These are phyloP conservation scores for Drosophila sechellia DNA, from an alignment of 1,140 invertebrate genomes.

Conservation along the genomic window DNA sequence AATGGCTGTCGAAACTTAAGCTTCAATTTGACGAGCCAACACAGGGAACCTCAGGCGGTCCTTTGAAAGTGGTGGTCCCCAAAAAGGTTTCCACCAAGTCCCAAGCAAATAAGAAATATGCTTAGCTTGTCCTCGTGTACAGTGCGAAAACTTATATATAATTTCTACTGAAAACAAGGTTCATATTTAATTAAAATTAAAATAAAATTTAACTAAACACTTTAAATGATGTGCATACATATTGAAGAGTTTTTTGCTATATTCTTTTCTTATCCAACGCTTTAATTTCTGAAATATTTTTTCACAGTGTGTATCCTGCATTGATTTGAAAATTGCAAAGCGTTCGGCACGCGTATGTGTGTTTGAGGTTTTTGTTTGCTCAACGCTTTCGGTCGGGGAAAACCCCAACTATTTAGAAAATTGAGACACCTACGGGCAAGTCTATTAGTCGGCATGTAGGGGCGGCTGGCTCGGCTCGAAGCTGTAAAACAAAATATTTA, in stretches of 20 bases:
- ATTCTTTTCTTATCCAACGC: background rate
- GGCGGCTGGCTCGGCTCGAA: slow-evolving; percentile 49
- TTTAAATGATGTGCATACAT: too few relatives aligned
- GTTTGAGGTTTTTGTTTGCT: slow-evolving; percentile 37
- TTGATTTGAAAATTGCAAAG: slow-evolving; percentile 69
- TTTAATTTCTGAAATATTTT: background rate
- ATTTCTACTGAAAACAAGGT: background rate
- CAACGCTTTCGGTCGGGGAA: slow-evolving; percentile 17
- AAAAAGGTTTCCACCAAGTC: slow-evolving; percentile 58
- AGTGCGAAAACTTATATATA: background rate
- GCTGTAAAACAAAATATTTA: slow-evolving; percentile 83
- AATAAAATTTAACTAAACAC: too few relatives aligned
- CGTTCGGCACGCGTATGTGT: slow-evolving; percentile 34
- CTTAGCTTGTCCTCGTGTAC: slow-evolving; percentile 2
- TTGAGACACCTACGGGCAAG: slow-evolving; percentile 77
- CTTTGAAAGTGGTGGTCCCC: slow-evolving; percentile 51
- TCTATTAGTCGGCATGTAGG: slow-evolving; percentile 61
- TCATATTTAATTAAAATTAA: too few relatives aligned
- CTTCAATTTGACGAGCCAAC: slow-evolving; percentile 73
- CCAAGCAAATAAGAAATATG: slow-evolving; percentile 54
- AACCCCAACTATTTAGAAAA: slow-evolving; percentile 75
- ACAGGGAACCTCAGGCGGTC: slow-evolving; percentile 46
- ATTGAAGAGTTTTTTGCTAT: background rate
- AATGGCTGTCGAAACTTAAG: slow-evolving; percentile 64
- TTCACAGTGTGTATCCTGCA: slow-evolving; percentile 32